Percentiles rank a stretch among this genome's conserved stretches.
Evolutionary conservation across 2,113 vertebrate species (phyloP).

Genomic region (Fregetta grallaria): DNA sequence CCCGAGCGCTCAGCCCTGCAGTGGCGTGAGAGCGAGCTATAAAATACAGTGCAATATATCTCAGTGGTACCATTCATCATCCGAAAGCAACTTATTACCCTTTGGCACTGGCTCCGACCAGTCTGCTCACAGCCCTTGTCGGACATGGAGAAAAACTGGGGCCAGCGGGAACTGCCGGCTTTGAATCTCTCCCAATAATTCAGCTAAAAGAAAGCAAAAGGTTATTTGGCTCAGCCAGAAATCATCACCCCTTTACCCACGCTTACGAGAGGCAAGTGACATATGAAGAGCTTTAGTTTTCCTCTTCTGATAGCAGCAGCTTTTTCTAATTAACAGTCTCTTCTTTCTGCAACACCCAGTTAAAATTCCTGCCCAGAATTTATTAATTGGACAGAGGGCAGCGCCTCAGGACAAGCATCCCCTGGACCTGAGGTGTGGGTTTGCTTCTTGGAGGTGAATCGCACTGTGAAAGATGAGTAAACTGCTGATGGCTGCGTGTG

Average conservation of each 20-base stretch:
- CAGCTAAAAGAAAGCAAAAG: background rate
- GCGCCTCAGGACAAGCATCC: no score
- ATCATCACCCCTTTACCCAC: background rate
- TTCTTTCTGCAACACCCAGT: background rate
- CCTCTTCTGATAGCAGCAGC: background rate
- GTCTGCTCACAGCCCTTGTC: background rate
- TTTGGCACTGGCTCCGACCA: background rate
- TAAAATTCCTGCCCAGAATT: background rate
- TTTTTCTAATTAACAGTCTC: background rate
- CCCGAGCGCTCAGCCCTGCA: background rate
- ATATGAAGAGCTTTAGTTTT: background rate
- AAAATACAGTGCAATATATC: background rate
- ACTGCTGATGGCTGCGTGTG: background rate
- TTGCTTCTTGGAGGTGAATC: background rate
- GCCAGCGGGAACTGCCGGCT: background rate
- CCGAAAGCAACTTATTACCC: background rate
- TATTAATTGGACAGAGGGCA: background rate
- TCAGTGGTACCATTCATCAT: background rate
- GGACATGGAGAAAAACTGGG: background rate
- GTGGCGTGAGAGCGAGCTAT: background rate
- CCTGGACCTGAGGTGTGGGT: rapidly evolving
- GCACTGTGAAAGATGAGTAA: background rate
- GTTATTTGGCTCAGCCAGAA: background rate
- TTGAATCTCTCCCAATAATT: background rate
- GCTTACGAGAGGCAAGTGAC: background rate